These are phyloP conservation scores for Cephus cinctus DNA, from an alignment of 1,140 invertebrate genomes.

Conservation along the genomic window DNA sequence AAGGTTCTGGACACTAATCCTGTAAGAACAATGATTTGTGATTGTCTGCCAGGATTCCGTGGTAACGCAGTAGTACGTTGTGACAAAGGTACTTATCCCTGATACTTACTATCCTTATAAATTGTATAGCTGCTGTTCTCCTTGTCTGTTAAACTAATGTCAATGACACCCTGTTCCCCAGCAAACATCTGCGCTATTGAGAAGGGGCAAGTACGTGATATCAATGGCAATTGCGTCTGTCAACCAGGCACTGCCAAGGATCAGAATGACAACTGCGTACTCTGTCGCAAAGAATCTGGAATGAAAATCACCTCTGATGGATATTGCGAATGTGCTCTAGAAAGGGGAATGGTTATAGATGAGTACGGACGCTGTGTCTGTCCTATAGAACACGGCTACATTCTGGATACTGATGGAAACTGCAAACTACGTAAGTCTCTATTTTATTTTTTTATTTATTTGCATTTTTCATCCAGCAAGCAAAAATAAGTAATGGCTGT, in stretches of 20 bases:
- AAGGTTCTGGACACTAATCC: conserved; percentile 78
- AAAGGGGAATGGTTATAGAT: conserved; percentile 72
- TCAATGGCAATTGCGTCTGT: conserved; percentile 73
- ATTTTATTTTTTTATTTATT: conserved; percentile 1
- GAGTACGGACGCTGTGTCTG: conserved; percentile 78
- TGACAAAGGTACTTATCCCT: conserved; percentile 61
- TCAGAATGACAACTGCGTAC: conserved; percentile 71
- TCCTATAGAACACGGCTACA: conserved; percentile 69
- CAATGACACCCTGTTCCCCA: no score
- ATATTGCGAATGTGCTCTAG: conserved; percentile 76
- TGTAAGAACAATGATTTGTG: conserved; percentile 84
- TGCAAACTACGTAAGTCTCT: conserved; percentile 58
- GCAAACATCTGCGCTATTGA: conserved; percentile 66
- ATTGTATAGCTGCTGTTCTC: no score
- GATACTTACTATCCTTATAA: no score
- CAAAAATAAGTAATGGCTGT: no score
- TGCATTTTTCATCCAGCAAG: no score
- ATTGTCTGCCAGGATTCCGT: conserved; percentile 80
- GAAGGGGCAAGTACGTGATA: conserved; percentile 69
- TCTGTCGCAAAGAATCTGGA: conserved; percentile 70
- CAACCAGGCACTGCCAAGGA: conserved; percentile 75
- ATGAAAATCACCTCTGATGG: conserved; percentile 74
- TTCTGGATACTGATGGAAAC: conserved; percentile 63
- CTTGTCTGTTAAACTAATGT: no score
- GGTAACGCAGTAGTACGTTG: conserved; percentile 79